phyloP scores from a whole-genome alignment of 2,888 invertebrate species.

The Drosophila antonietae region DNA sequence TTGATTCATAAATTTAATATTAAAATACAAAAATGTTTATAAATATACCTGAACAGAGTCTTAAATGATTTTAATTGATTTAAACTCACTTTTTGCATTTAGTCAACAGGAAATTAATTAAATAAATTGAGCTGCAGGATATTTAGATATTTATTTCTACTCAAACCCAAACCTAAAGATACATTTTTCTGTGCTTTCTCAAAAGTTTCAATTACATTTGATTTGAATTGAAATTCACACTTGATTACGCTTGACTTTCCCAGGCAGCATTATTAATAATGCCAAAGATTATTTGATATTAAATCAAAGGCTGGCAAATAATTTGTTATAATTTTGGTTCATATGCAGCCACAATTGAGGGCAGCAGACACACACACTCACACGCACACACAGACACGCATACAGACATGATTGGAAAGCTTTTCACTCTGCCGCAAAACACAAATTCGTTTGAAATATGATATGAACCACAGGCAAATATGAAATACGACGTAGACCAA shows the following conservation, averaged over 20 bases:
- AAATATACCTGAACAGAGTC: neutral
- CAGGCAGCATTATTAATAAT: neutral
- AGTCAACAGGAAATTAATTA: neutral
- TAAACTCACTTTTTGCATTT: neutral
- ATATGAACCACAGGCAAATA: slow-evolving; percentile 26
- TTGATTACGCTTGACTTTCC: neutral
- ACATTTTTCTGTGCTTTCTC: neutral
- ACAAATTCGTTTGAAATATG: slow-evolving; percentile 38
- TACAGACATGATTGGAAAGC: slow-evolving; percentile 12
- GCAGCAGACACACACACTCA: neutral
- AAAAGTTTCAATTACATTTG: slow-evolving; percentile 9
- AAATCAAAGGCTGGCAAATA: slow-evolving; percentile 15
- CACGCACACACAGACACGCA: neutral
- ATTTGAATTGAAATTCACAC: slow-evolving; percentile 4
- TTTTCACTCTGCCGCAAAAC: slow-evolving; percentile 35
- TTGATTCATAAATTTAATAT: neutral
- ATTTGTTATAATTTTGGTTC: slow-evolving; percentile 14
- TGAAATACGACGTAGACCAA: slow-evolving; percentile 28
- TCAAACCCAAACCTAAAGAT: neutral
- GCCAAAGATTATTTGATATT: slow-evolving; percentile 20
- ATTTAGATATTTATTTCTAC: neutral
- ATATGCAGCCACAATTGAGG: slow-evolving; percentile 15
- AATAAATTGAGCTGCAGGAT: neutral
- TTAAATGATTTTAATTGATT: neutral
- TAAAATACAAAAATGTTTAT: neutral